Conservation (phyloP, 2,888 invertebrate species). For the Strigamia maritima region DNA sequence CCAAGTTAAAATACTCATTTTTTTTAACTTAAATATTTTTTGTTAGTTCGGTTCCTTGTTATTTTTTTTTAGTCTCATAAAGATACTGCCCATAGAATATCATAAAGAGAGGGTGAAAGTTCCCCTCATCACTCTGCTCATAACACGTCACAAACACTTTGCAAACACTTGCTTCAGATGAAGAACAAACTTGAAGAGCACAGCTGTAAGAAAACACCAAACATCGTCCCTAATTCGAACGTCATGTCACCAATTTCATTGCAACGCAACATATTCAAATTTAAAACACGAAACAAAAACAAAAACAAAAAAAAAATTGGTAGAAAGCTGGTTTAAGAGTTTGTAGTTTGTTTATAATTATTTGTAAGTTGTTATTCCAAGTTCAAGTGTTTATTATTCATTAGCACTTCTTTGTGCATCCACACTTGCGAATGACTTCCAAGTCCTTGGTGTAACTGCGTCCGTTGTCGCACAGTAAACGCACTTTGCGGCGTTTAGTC, state of each 20-base stretch:
- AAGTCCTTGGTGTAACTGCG: slow-evolving; percentile 92
- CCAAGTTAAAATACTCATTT: neutral
- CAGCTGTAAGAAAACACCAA: slow-evolving; percentile 34
- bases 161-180: slow-evolving; percentile 32
- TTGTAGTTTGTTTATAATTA: neutral
- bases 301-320: neutral
- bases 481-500: slow-evolving; percentile 90
- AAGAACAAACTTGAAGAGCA: slow-evolving; percentile 31
- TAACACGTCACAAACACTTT: slow-evolving; percentile 28
- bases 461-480: slow-evolving; percentile 87
- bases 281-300: neutral
- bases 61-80: neutral
- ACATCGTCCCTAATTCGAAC: slow-evolving; percentile 23
- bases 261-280: slow-evolving; percentile 12
- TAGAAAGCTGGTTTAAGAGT: slow-evolving; percentile 32
- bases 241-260: neutral
- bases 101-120: neutral
- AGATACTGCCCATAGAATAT: slow-evolving; percentile 28
- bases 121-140: neutral
- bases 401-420: slow-evolving; percentile 82
- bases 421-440: slow-evolving; percentile 94
- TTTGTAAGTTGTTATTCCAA: slow-evolving; percentile 1
- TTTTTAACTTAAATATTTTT: neutral
- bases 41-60: slow-evolving; percentile 24
- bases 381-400: neutral